phyloP scores from a whole-genome alignment of 1,140 invertebrate genomes.

The Drosophila teissieri region DNA sequence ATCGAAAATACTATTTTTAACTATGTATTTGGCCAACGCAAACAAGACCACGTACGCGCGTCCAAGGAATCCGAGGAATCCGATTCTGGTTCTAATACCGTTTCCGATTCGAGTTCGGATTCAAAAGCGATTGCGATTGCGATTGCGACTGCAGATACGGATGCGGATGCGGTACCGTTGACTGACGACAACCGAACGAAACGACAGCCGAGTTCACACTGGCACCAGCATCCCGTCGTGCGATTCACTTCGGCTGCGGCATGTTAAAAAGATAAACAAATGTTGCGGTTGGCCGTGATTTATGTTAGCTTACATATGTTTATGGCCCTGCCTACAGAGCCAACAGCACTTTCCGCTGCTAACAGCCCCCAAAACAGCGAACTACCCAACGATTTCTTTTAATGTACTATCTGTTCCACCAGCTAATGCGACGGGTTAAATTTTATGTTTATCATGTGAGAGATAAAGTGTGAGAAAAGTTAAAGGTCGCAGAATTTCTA shows the following conservation, averaged over 20 bases:
- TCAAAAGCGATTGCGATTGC: neutral
- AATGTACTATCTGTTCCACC: too few relatives aligned
- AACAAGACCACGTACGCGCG: constrained; percentile 7
- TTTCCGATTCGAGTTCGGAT: too few relatives aligned
- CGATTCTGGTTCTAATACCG: too few relatives aligned
- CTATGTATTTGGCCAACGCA: constrained; percentile 13
- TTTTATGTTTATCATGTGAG: too few relatives aligned
- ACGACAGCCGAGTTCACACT: constrained; percentile 59
- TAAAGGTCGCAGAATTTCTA: too few relatives aligned
- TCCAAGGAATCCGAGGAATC: neutral
- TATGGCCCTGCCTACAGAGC: neutral
- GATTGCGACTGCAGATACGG: neutral
- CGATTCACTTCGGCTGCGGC: constrained; percentile 41
- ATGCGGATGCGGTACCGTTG: neutral
- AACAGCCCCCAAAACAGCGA: too few relatives aligned
- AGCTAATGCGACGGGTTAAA: too few relatives aligned
- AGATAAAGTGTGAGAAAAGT: too few relatives aligned
- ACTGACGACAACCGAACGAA: constrained; percentile 33
- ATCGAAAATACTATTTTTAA: constrained; percentile 30
- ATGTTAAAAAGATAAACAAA: constrained; percentile 72
- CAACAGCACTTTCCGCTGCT: too few relatives aligned
- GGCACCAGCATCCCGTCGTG: constrained; percentile 49
- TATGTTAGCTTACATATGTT: constrained; percentile 56
- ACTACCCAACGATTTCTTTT: too few relatives aligned
- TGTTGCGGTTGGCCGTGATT: constrained; percentile 51